Base-by-base conservation (phyloP, 2,113 vertebrate genomes). In the Phasianus colchicus region DNA sequence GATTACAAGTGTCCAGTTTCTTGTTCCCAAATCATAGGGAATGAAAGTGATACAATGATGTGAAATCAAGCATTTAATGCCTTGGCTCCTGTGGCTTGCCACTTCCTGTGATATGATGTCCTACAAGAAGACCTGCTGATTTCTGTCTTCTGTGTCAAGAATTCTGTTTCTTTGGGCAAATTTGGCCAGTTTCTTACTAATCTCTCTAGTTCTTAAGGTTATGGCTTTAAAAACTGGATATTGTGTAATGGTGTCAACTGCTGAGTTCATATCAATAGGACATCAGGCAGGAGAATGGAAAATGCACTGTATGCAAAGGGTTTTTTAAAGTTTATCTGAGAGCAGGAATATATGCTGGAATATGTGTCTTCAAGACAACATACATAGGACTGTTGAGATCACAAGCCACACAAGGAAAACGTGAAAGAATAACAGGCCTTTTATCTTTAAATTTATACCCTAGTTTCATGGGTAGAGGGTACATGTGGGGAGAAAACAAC, bases 161-260 rank as follows among this genome's bases (percentile, higher is more conserved):
- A 22, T 83, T 40, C 36, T 0, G 2, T 76, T 72, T 69, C 15
- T 84, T 52, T 70, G 29, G 21, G 42, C 18, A 0, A 2, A 0
- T 60, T 71, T 24, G 52, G 29, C 19, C 8, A 29, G 13, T 11
- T 83, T 81, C 29, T 70, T 90, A 38, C n/a, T 73, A 0, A 54
- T 14, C 2, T 79, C 27, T 83, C 36, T 52, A 30, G 9, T 79
- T 76, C 38, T 74, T n/a, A 18, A 74, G 6, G n/a, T 90, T 71
- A 38, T 66, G 20, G 18, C 47, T 86, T 84, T 60, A 70, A 58
- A 65, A 88, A 32, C 1, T 65, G 52, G 3, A 8, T 86, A 48
- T 36, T 4, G 3, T 89, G 10, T 54, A 20, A 38, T 54, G 27
- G 45, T 86, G 24, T 45, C 24, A 70, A 0, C 21, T 76, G 54